Evolutionary conservation across 2,888 invertebrate species (phyloP).

Genomic region (Gari tellinella): DNA sequence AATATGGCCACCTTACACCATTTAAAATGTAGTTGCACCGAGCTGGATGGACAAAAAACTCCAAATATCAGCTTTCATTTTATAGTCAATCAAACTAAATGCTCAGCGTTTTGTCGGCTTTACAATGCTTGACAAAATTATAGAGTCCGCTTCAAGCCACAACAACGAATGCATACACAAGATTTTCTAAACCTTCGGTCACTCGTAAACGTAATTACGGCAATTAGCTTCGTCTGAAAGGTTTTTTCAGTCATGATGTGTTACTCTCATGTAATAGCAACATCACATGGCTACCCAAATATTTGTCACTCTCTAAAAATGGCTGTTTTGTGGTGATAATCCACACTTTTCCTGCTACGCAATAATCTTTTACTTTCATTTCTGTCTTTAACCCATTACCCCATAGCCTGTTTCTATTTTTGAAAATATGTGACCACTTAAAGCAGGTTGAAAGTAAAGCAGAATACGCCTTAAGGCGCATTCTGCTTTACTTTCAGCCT

Average conservation of each 20-base stretch:
- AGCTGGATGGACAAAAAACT: too few relatives aligned
- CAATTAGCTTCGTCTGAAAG: constrained; percentile 43
- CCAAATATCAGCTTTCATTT: background rate
- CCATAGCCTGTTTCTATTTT: too few relatives aligned
- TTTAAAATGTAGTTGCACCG: too few relatives aligned
- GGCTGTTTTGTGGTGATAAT: too few relatives aligned
- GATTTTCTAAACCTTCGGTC: constrained; percentile 28
- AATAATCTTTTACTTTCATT: too few relatives aligned
- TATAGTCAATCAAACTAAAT: constrained; percentile 11
- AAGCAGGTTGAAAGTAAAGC: too few relatives aligned
- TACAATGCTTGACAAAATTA: constrained; percentile 49
- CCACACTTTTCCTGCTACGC: too few relatives aligned
- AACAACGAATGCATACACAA: constrained; percentile 17
- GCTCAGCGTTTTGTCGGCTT: constrained; percentile 11
- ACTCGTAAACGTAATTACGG: constrained; percentile 38
- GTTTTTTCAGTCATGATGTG: constrained; percentile 26
- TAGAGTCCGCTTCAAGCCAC: constrained; percentile 13
- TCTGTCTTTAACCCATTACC: too few relatives aligned
- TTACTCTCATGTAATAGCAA: constrained; percentile 33
- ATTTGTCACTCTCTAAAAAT: constrained; percentile 32
- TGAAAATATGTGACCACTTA: too few relatives aligned
- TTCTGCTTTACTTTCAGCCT: too few relatives aligned
- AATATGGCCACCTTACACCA: too few relatives aligned
- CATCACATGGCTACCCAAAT: constrained; percentile 36
- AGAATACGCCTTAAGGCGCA: too few relatives aligned